A percentile compares a stretch with the other conserved stretches of the same genome.
Conservation (phyloP, 2,888 invertebrate species). For the Protophormia terraenovae region DNA sequence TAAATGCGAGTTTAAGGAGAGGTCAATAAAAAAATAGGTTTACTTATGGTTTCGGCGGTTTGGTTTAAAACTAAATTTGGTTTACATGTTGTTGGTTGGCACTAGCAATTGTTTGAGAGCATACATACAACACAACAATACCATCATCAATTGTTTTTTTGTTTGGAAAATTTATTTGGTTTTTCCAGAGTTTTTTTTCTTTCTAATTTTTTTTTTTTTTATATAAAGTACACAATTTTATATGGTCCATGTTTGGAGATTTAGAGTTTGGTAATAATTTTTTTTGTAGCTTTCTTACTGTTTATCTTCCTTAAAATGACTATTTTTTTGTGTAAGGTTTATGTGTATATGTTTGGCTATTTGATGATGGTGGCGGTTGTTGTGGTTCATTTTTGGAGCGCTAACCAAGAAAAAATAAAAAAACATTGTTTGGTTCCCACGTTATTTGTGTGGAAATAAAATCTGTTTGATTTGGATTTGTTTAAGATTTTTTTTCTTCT, state of each 20-base stretch:
- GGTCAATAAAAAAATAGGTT: constrained; percentile 64
- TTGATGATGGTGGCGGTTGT: not conserved
- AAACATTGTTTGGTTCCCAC: constrained; percentile 65
- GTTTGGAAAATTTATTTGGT: constrained; percentile 64
- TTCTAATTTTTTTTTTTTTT: constrained; percentile 6
- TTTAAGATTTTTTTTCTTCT: constrained; percentile 28
- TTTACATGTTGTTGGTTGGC: constrained; percentile 60
- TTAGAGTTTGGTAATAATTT: constrained; percentile 56
- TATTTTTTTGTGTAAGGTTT: constrained; percentile 36
- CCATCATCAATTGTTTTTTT: constrained; percentile 59
- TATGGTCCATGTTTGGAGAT: constrained; percentile 66
- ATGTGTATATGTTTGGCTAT: constrained; percentile 17
- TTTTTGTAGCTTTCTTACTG: constrained; percentile 27
- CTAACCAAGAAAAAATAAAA: constrained; percentile 22
- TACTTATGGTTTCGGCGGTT: constrained; percentile 66
- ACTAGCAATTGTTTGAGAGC: constrained; percentile 11
- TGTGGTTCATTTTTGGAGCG: constrained; percentile 53
- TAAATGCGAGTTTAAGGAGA: constrained; percentile 67
- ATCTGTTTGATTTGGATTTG: constrained; percentile 59
- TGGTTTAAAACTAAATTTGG: constrained; percentile 58
- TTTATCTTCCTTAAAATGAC: constrained; percentile 63
- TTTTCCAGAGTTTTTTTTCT: constrained; percentile 10
- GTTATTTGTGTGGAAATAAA: constrained; percentile 66
- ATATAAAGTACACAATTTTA: constrained; percentile 25
- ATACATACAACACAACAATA: constrained; percentile 46